A percentile compares a stretch with the other conserved stretches of the same genome.
These are phyloP conservation scores for Amniataba percoides DNA, from an alignment of 2,797 vertebrate species.

Conservation along the genomic window DNA sequence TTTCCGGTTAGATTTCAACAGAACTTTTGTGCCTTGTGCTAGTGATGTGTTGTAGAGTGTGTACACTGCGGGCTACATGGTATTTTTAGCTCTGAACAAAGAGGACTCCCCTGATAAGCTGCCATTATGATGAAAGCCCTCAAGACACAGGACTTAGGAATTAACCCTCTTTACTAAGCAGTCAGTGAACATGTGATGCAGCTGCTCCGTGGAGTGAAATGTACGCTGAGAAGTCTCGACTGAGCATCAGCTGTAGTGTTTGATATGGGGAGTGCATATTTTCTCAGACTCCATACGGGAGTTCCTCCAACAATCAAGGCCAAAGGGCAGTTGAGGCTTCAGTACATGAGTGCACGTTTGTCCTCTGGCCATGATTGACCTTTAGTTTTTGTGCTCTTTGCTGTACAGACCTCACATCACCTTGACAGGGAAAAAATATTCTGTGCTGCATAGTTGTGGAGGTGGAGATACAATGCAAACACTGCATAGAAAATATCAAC, in stretches of 20 bases:
- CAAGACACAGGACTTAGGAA: conserved; percentile 46
- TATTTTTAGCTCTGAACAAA: conserved; percentile 57
- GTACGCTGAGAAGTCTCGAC: conserved; percentile 6
- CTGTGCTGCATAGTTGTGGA: conserved; percentile 11
- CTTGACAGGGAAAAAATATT: conserved; percentile 21
- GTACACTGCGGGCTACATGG: conserved; percentile 39
- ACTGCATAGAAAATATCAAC: no score
- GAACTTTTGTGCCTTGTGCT: conserved; percentile 30
- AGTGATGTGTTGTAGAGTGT: conserved; percentile 30
- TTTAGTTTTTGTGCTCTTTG: conserved; percentile 35
- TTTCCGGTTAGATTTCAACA: conserved; percentile 8
- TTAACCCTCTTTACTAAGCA: conserved; percentile 52
- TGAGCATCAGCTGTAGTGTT: background rate
- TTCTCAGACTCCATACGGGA: conserved; percentile 7
- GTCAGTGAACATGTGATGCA: conserved; percentile 27
- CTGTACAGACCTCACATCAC: conserved; percentile 20
- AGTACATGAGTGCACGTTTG: background rate
- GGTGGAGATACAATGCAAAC: background rate
- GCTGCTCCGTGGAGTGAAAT: conserved; percentile 21
- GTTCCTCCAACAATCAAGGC: conserved; percentile 28
- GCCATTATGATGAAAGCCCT: conserved; percentile 48
- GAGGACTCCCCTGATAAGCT: conserved; percentile 49
- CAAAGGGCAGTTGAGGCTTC: conserved; percentile 27
- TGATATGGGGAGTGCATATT: conserved; percentile 15
- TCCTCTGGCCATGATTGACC: conserved; percentile 43